These are phyloP conservation scores for Malurus splendens DNA, from an alignment of 2,797 vertebrate species.

Conservation along the genomic window DNA sequence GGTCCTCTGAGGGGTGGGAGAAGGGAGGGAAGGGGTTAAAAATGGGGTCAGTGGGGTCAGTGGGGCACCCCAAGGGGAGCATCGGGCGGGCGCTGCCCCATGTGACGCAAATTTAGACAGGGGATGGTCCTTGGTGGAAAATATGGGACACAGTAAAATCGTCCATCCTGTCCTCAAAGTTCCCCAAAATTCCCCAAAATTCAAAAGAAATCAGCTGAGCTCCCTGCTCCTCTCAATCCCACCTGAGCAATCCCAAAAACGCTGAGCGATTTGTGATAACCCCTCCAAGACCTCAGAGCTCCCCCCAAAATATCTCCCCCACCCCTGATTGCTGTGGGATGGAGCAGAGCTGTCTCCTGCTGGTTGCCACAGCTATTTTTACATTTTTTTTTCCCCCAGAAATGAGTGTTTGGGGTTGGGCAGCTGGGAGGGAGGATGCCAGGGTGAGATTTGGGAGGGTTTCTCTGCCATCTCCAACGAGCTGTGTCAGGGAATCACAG, in stretches of 20 bases:
- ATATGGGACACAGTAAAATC: rapidly evolving
- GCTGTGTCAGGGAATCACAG: background rate
- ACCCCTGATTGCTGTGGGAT: background rate
- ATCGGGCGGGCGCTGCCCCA: background rate
- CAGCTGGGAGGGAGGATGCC: background rate
- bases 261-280: background rate
- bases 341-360: background rate
- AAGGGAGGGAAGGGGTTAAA: background rate
- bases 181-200: too few relatives aligned
- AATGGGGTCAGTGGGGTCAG: rapidly evolving
- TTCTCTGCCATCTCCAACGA: background rate
- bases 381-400: background rate
- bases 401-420: background rate
- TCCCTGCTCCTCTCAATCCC: background rate
- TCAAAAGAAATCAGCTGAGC: background rate
- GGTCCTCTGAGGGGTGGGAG: slow-evolving; percentile 81
- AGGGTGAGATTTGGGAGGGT: background rate
- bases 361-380: background rate
- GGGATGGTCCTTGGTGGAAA: rapidly evolving
- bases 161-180: too few relatives aligned
- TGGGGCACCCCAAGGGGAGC: rapidly evolving
- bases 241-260: background rate
- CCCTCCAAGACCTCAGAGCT: background rate
- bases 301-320: background rate
- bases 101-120: rapidly evolving